A percentile compares a stretch with the other conserved stretches of the same genome.
These are phyloP conservation scores for Dryadula phaetusa DNA, from an alignment of 2,888 invertebrate species.

Conservation along the genomic window DNA sequence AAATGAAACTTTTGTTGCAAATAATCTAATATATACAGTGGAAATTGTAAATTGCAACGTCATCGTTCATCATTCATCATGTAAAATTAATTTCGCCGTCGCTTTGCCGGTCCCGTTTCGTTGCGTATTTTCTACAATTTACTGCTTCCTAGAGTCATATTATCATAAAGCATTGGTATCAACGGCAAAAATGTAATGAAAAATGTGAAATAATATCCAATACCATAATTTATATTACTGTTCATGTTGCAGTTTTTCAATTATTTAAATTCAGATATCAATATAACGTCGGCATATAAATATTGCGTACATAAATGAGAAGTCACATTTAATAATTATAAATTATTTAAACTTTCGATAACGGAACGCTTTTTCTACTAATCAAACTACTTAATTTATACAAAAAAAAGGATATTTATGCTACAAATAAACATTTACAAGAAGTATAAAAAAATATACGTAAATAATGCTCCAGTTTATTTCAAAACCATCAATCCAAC, in stretches of 20 bases:
- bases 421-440: too few relatives aligned
- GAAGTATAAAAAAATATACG: too few relatives aligned
- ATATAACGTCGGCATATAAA: neutral
- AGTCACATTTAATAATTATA: neutral
- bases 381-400: too few relatives aligned
- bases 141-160: slow-evolving; percentile 68
- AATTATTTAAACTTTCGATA: neutral
- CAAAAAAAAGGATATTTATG: too few relatives aligned
- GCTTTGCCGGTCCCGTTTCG: slow-evolving; percentile 64
- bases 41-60: slow-evolving; percentile 75
- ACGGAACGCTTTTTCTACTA: too few relatives aligned
- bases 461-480: too few relatives aligned
- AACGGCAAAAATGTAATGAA: slow-evolving; percentile 58
- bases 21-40: slow-evolving; percentile 59
- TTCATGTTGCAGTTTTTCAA: neutral
- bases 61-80: slow-evolving; percentile 82
- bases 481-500: too few relatives aligned
- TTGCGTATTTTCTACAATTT: slow-evolving; percentile 72
- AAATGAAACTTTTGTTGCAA: slow-evolving; percentile 45
- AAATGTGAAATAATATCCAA: slow-evolving; percentile 5
- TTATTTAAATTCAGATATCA: neutral
- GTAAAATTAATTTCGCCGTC: slow-evolving; percentile 76
- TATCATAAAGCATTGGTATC: slow-evolving; percentile 59
- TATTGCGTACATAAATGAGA: neutral
- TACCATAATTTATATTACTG: neutral